phyloP scores from a whole-genome alignment of 2,797 vertebrate species.

The Saxicola maurus region DNA sequence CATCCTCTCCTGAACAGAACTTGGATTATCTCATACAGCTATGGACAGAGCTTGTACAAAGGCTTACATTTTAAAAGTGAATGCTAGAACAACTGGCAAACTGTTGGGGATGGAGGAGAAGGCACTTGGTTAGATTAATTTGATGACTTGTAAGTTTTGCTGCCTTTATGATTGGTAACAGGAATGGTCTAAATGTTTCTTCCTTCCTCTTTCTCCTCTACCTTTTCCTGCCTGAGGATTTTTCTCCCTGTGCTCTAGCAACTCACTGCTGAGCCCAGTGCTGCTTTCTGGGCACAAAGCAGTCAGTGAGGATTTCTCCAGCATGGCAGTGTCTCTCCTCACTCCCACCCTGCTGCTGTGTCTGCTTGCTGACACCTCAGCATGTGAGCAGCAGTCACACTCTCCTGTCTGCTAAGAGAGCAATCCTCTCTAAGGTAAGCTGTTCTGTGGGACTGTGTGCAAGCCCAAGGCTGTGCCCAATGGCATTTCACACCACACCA shows the following conservation, averaged over 20 bases:
- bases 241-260: neutral
- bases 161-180: neutral
- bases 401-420: neutral
- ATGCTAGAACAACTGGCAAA: neutral
- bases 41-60: neutral
- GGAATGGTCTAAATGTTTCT: neutral
- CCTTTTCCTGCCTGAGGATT: neutral
- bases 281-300: neutral
- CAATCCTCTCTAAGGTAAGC: neutral
- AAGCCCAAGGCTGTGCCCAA: neutral
- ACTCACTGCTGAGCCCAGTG: neutral
- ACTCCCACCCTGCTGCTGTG: neutral
- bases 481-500: fast-evolving
- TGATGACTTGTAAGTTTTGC: neutral
- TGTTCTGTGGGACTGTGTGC: neutral
- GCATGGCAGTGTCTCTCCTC: neutral
- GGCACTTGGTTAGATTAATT: neutral
- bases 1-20: neutral
- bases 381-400: fast-evolving
- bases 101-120: neutral
- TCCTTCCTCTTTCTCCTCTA: neutral
- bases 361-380: neutral
- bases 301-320: neutral
- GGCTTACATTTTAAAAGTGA: fast-evolving
- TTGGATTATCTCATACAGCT: neutral